Base-by-base conservation (phyloP, 2,113 vertebrate species). In the Pedionomus torquatus region DNA sequence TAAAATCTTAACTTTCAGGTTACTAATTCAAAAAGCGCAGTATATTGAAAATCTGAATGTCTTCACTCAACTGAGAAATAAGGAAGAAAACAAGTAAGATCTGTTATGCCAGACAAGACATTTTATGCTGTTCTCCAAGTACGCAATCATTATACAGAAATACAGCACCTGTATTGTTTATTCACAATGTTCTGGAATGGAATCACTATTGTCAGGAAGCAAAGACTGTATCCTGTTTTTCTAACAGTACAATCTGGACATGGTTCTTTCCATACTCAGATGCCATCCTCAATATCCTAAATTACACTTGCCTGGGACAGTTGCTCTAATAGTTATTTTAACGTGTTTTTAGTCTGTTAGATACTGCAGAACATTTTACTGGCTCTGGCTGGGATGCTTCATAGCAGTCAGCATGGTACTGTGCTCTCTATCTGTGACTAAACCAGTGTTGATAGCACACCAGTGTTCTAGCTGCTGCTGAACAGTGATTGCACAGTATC, bases 261-360 rank as follows among this genome's bases (percentile, higher is more conserved):
- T 12, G 10, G 69, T 79, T 83, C 69, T 87, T 97, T 96, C 64
- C 55, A 90, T 72, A 74, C 10, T 85, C 57, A 76, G 78, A 93
- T 83, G 13, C 33, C 30, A 68, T 61, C 7, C 52, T 90, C 25
- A 70, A 46, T 44, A 63, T 37, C 11, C 52, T 43, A 78, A 81
- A 63, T 63, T 87, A 65, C 66, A 93, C 3, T 35, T 39, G 49
- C n/a, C 7, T 41, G 15, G 7, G 48, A 51, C 24, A 37, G 17
- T 20, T 46, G 14, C 39, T 64, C 17, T 17, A 74, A 58, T n/a
- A 77, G 28, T 54, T 71, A 44, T 51, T 71, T 26, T 35, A 33
- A 94, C 10, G 23, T 43, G 43, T 63, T 79, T 69, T 82, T 65
- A n/a, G 43, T 68, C 48, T 54, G 6, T 33, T 87, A 91, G 72